phyloP scores from a whole-genome alignment of 2,797 vertebrate species.

The Nannoperca australis region DNA sequence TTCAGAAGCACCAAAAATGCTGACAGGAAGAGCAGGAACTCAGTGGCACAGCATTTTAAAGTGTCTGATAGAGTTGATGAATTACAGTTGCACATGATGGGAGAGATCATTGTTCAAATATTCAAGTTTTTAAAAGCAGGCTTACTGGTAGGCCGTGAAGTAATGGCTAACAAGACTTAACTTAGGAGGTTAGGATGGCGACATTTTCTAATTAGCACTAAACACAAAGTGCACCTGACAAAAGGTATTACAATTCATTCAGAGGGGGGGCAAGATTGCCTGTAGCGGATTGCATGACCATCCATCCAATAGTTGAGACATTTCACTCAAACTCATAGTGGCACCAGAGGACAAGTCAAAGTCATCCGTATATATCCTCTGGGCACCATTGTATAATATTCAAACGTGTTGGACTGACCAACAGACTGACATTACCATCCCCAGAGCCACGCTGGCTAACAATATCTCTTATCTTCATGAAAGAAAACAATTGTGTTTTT shows the following conservation, averaged over 20 bases:
- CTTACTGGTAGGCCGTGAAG: neutral
- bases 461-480: neutral
- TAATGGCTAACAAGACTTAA: neutral
- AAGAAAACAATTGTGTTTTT: neutral
- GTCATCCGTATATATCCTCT: neutral
- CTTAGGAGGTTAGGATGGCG: neutral
- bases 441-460: neutral
- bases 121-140: neutral
- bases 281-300: too few relatives aligned
- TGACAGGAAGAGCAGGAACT: conserved; percentile 7
- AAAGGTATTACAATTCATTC: too few relatives aligned
- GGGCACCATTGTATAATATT: fast-evolving
- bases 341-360: neutral
- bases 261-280: too few relatives aligned
- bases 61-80: neutral
- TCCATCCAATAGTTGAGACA: neutral
- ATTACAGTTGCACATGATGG: neutral
- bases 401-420: fast-evolving
- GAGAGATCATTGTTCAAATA: neutral
- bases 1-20: conserved; percentile 3
- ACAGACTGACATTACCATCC: neutral
- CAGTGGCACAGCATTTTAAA: neutral
- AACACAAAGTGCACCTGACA: too few relatives aligned
- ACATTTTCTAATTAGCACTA: neutral
- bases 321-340: neutral